These are phyloP conservation scores for Anagyrus pseudococci DNA, from an alignment of 2,888 invertebrate species.

Conservation along the genomic window DNA sequence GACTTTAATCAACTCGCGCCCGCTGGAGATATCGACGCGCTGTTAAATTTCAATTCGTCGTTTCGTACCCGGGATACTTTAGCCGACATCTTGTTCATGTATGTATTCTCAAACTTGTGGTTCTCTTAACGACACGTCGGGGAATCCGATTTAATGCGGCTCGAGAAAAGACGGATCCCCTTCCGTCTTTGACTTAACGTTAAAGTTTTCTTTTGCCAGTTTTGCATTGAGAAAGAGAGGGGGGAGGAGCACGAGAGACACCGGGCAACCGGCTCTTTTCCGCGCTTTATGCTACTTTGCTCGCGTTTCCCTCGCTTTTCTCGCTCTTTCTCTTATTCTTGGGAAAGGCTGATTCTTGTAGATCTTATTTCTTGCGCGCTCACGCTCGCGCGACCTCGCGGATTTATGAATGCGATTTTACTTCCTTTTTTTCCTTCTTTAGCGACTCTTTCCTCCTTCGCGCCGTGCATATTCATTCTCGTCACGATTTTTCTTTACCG, in stretches of 20 bases:
- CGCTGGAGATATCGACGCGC: conserved; percentile 8
- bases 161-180: too few species aligned
- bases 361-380: conserved; percentile 14
- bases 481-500: background rate
- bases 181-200: too few species aligned
- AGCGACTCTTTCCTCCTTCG: conserved; percentile 2
- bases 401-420: conserved; percentile 8
- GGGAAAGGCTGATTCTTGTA: conserved; percentile 6
- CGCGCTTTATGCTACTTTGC: conserved; percentile 20
- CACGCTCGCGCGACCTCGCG: conserved; percentile 18
- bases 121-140: too few species aligned
- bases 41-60: conserved; percentile 26
- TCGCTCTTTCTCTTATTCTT: conserved; percentile 29
- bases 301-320: conserved; percentile 37
- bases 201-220: too few species aligned
- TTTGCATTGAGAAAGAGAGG: too few species aligned
- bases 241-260: too few species aligned
- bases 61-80: too few species aligned
- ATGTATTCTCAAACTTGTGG: too few species aligned
- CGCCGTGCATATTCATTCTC: conserved; percentile 21
- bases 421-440: conserved; percentile 8
- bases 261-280: background rate
- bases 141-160: too few species aligned
- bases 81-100: too few species aligned
- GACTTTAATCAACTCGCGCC: conserved; percentile 25